Evolutionary conservation across 2,888 invertebrate species (phyloP).

Genomic region (Chloromyia formosa): DNA sequence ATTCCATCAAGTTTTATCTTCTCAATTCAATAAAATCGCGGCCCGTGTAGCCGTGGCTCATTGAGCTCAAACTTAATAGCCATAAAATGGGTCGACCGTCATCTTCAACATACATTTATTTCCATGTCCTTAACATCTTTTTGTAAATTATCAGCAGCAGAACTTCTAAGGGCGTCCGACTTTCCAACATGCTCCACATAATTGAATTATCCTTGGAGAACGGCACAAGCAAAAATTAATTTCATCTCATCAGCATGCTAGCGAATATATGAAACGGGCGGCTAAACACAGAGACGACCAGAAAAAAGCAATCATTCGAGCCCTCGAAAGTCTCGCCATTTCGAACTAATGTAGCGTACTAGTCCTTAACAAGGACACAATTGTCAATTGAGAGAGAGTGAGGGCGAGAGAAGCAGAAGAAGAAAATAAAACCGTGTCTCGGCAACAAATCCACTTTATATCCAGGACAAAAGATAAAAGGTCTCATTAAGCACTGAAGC

Average conservation of each 20-base stretch:
- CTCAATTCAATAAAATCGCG: background rate
- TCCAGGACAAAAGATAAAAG: slow-evolving; percentile 43
- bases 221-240: slow-evolving; percentile 26
- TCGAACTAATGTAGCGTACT: slow-evolving; percentile 20
- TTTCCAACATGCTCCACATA: slow-evolving; percentile 8
- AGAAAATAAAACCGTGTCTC: background rate
- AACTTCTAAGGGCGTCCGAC: background rate
- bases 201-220: slow-evolving; percentile 40
- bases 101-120: background rate
- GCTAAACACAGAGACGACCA: slow-evolving; percentile 39
- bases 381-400: slow-evolving; percentile 30
- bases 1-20: background rate
- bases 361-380: slow-evolving; percentile 28
- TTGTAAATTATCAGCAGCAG: background rate
- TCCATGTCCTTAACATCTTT: slow-evolving; percentile 3
- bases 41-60: slow-evolving; percentile 19
- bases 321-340: slow-evolving; percentile 27
- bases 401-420: too few relatives aligned
- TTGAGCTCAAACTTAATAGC: slow-evolving; percentile 24
- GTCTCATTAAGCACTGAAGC: slow-evolving; percentile 41
- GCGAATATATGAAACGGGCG: background rate
- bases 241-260: slow-evolving; percentile 33
- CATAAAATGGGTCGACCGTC: slow-evolving; percentile 25
- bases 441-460: slow-evolving; percentile 39
- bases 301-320: slow-evolving; percentile 42